Percentiles rank a stretch among this genome's conserved stretches.
These are phyloP conservation scores for Trachurus trachurus DNA, from an alignment of 2,797 vertebrate genomes.

Conservation along the genomic window DNA sequence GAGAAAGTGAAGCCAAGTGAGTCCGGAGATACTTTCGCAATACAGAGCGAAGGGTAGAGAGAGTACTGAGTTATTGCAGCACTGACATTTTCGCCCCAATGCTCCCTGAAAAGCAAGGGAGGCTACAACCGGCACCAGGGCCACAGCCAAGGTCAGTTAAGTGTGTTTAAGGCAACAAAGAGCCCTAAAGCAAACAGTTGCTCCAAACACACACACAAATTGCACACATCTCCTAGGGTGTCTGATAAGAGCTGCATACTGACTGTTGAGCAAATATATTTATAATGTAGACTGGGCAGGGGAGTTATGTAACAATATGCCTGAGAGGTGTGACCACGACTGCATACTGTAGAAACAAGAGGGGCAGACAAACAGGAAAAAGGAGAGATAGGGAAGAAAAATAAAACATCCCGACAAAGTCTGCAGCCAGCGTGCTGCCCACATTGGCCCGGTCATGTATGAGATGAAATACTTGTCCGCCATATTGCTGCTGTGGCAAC, in stretches of 20 bases:
- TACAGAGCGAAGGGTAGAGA: background rate
- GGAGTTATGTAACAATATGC: slow-evolving; percentile 55
- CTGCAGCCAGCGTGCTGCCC: background rate
- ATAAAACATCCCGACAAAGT: slow-evolving; percentile 33
- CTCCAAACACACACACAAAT: slow-evolving; percentile 14
- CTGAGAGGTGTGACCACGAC: slow-evolving; percentile 24
- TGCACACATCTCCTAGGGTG: slow-evolving; percentile 34
- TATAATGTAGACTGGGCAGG: slow-evolving; percentile 19
- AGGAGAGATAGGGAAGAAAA: slow-evolving; percentile 21
- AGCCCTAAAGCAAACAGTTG: slow-evolving; percentile 69
- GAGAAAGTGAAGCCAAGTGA: slow-evolving; percentile 19
- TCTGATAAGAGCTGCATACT: slow-evolving; percentile 52
- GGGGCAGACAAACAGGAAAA: slow-evolving; percentile 34
- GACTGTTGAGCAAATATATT: slow-evolving; percentile 63
- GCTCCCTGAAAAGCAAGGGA: slow-evolving; percentile 44
- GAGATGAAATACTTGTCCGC: slow-evolving; percentile 41
- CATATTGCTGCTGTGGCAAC: slow-evolving; percentile 33
- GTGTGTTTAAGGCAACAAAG: slow-evolving; percentile 63
- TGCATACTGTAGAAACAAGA: background rate
- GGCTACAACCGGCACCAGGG: slow-evolving; percentile 6
- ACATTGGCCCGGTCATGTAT: background rate
- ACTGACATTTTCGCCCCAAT: slow-evolving; percentile 24
- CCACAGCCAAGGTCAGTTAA: slow-evolving; percentile 70
- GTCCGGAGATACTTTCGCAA: slow-evolving; percentile 20
- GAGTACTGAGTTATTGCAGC: slow-evolving; percentile 19